Evolutionary conservation across 2,888 invertebrate species (phyloP).

Genomic region (Lathronympha strigana): DNA sequence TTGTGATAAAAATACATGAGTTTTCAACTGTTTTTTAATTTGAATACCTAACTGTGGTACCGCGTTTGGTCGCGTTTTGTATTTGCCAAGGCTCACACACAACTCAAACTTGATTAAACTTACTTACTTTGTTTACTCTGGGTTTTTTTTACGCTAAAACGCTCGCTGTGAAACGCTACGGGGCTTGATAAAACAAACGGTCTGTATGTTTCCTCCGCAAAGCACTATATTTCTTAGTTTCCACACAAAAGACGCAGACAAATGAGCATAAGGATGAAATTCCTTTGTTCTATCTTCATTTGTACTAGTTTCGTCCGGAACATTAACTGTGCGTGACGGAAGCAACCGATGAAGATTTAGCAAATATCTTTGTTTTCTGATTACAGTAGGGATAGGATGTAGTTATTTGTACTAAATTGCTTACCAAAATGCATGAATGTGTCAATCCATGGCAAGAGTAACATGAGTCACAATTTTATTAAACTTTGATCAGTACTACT

Average conservation of each 20-base stretch:
- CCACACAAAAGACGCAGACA: slow-evolving; percentile 23
- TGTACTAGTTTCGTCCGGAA: slow-evolving; percentile 26
- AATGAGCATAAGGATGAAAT: slow-evolving; percentile 30
- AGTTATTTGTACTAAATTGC: background rate
- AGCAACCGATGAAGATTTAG: slow-evolving; percentile 1
- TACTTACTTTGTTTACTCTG: too few relatives aligned
- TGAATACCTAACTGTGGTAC: too few relatives aligned
- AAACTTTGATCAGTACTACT: too few relatives aligned
- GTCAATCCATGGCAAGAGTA: too few relatives aligned
- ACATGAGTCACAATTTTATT: too few relatives aligned
- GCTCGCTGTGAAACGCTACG: background rate
- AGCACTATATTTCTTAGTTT: slow-evolving; percentile 21
- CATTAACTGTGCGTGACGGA: slow-evolving; percentile 18
- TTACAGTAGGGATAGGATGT: background rate
- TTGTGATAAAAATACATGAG: too few relatives aligned
- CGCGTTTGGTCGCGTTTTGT: too few relatives aligned
- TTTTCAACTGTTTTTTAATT: too few relatives aligned
- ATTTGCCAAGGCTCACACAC: too few relatives aligned
- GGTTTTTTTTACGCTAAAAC: background rate
- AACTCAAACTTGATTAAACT: too few relatives aligned
- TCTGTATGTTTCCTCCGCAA: background rate
- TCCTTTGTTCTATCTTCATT: slow-evolving; percentile 31
- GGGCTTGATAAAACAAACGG: background rate
- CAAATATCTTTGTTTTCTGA: background rate
- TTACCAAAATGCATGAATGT: too few relatives aligned